phyloP scores from a whole-genome alignment of 2,888 invertebrate species.

The Zele albiditarsus region DNA sequence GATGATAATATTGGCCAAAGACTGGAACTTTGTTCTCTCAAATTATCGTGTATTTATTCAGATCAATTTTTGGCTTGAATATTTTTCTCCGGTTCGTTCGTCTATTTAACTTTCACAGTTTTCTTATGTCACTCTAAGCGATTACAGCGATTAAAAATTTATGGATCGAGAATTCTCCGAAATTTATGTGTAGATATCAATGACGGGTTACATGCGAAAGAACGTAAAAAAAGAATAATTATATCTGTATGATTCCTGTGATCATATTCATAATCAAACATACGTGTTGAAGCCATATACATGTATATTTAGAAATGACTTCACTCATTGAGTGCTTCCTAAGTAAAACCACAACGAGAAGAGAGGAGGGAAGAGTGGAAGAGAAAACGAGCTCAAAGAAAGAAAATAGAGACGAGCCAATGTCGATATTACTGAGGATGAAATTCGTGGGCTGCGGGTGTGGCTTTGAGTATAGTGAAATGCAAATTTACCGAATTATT shows the following conservation, averaged over 20 bases:
- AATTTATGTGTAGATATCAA: no score
- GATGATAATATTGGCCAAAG: no score
- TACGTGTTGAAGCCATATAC: background rate
- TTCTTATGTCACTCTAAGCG: no score
- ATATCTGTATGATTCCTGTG: background rate
- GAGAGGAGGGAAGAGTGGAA: background rate
- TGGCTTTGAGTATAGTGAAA: slow-evolving; percentile 3
- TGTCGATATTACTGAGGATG: background rate
- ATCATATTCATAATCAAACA: background rate
- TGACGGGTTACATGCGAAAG: no score
- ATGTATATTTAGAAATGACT: slow-evolving; percentile 47
- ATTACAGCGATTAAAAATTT: no score
- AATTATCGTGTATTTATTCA: no score
- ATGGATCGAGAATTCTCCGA: no score
- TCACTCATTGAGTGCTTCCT: slow-evolving; percentile 38
- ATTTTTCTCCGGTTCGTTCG: no score
- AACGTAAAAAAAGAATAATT: background rate
- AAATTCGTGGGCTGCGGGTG: slow-evolving; percentile 8
- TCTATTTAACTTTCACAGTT: no score
- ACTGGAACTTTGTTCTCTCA: no score
- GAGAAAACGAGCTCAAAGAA: background rate
- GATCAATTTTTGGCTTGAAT: no score
- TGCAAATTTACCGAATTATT: background rate
- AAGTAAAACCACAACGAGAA: slow-evolving; percentile 7
- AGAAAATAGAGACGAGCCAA: background rate